These are phyloP conservation scores for Bradypus variegatus DNA, from an alignment of 2,797 vertebrate genomes.

Conservation along the genomic window DNA sequence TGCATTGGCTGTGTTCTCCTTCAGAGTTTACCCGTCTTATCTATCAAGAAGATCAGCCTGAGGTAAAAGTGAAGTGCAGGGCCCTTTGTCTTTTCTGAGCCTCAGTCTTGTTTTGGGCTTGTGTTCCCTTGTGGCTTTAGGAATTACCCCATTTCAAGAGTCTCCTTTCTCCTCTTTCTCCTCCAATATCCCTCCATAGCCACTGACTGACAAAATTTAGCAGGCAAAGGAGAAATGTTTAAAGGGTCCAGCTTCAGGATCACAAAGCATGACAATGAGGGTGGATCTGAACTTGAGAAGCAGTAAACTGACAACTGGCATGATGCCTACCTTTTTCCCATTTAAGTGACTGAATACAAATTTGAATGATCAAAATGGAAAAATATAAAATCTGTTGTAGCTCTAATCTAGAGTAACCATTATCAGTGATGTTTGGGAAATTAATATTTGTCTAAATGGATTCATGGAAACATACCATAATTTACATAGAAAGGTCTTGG, in stretches of 20 bases:
- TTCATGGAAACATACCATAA: background rate
- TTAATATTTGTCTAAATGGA: background rate
- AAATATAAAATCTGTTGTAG: background rate
- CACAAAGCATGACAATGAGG: background rate
- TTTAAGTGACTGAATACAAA: background rate
- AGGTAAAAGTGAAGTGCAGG: too few species aligned
- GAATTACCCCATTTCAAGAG: too few species aligned
- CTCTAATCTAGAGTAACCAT: background rate
- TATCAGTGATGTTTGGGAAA: background rate
- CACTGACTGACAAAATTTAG: background rate
- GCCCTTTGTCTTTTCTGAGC: too few species aligned
- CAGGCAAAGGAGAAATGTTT: background rate
- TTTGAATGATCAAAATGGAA: conserved; percentile 17
- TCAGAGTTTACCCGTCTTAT: too few species aligned
- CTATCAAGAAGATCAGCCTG: too few species aligned
- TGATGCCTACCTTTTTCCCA: background rate
- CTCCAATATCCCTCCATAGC: background rate
- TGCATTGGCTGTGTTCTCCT: too few species aligned
- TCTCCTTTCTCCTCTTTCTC: background rate
- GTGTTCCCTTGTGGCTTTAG: too few species aligned
- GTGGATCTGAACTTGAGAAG: background rate
- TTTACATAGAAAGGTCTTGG: background rate
- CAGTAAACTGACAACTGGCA: background rate
- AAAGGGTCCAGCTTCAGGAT: background rate
- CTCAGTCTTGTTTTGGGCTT: too few species aligned